phyloP scores from a whole-genome alignment of 2,797 vertebrate genomes.

The Peromyscus melanophrys region DNA sequence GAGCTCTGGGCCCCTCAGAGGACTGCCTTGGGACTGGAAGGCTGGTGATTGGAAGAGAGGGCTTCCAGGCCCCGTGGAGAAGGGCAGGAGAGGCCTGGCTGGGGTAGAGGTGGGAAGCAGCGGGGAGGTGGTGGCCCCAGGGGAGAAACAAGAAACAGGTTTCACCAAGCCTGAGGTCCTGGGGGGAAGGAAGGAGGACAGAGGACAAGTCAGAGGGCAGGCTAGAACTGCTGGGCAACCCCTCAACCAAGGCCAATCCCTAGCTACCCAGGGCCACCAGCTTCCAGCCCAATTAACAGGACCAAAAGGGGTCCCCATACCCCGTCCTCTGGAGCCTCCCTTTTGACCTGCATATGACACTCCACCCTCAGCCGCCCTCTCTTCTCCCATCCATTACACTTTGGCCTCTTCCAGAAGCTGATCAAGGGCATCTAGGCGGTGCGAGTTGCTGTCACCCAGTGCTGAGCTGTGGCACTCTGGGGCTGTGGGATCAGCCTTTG shows the following conservation, averaged over 20 bases:
- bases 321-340: neutral
- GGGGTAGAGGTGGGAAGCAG: conserved; percentile 81
- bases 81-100: conserved; percentile 85
- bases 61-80: conserved; percentile 90
- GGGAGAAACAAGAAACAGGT: conserved; percentile 76
- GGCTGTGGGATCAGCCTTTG: conserved; percentile 83
- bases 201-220: neutral
- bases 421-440: conserved; percentile 92
- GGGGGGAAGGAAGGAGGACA: conserved; percentile 77
- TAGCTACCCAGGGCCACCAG: neutral
- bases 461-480: conserved; percentile 84
- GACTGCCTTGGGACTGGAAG: conserved; percentile 90
- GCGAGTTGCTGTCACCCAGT: conserved; percentile 84
- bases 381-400: conserved; percentile 89
- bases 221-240: neutral
- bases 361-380: neutral
- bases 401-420: conserved; percentile 91
- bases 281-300: neutral
- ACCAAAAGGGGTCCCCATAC: neutral
- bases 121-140: conserved; percentile 77
- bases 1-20: conserved; percentile 90
- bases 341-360: neutral
- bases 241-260: neutral
- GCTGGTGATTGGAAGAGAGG: conserved; percentile 91
- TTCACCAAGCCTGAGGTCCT: conserved; percentile 87